Evolutionary conservation across 2,888 invertebrate genomes (phyloP).

Genomic region (Orthonevra nobilis): DNA sequence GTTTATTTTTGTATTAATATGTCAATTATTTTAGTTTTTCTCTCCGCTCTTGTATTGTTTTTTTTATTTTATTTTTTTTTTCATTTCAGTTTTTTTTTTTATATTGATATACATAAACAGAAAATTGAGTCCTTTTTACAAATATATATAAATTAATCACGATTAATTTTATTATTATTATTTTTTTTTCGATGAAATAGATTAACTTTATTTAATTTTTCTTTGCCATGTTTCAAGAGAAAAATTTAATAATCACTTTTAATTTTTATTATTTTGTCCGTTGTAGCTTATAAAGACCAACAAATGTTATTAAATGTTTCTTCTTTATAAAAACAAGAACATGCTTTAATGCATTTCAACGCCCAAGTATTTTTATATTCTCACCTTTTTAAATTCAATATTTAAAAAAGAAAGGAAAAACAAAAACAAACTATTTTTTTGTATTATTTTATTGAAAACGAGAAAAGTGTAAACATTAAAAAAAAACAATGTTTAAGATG

Average conservation of each 20-base stretch:
- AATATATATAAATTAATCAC: not conserved
- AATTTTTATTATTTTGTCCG: constrained; percentile 31
- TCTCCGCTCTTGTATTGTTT: no score
- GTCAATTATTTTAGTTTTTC: no score
- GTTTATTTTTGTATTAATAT: no score
- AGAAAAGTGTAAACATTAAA: constrained; percentile 27
- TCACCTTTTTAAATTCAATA: constrained; percentile 49
- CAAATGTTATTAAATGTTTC: constrained; percentile 23
- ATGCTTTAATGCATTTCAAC: constrained; percentile 57
- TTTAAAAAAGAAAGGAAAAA: constrained; percentile 9
- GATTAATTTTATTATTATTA: no score
- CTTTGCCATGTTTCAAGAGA: constrained; percentile 61
- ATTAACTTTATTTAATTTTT: constrained; percentile 22
- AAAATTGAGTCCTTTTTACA: not conserved
- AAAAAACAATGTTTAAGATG: constrained; percentile 33
- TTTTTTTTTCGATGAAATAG: constrained; percentile 22
- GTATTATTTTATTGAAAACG: constrained; percentile 59
- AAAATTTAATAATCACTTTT: no score
- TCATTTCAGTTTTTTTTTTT: no score
- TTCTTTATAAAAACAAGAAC: constrained; percentile 38
- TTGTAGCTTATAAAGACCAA: constrained; percentile 20
- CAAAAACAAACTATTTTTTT: constrained; percentile 28
- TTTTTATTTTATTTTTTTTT: no score
- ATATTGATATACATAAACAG: not conserved
- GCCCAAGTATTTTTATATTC: constrained; percentile 66